phyloP scores from a whole-genome alignment of 2,113 vertebrate genomes.

The Apteryx owenii region DNA sequence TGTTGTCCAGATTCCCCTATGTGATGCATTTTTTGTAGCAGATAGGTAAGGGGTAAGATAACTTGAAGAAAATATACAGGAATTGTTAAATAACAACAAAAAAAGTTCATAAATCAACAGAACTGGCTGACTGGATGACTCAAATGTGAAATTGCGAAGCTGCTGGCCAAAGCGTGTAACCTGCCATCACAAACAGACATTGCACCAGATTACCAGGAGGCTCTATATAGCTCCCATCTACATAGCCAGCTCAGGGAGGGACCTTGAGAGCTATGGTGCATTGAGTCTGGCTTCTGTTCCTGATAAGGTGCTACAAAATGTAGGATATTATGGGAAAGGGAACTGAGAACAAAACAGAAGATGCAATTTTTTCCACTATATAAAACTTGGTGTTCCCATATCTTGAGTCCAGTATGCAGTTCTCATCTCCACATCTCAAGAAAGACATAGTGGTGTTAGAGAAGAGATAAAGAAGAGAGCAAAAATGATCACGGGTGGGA shows the following conservation, averaged over 20 bases:
- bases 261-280: not conserved
- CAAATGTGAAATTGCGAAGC: not conserved
- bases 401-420: not conserved
- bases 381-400: not conserved
- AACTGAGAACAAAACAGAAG: not conserved
- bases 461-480: not conserved
- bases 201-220: not conserved
- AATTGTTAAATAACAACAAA: not conserved
- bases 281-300: not conserved
- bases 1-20: not conserved
- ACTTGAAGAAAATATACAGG: not conserved
- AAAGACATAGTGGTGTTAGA: not conserved
- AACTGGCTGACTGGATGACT: not conserved
- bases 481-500: not conserved
- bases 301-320: not conserved
- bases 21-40: not conserved
- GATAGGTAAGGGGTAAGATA: not conserved
- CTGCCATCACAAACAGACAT: not conserved
- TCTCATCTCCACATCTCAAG: not conserved
- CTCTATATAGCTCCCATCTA: not conserved
- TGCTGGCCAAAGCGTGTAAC: not conserved
- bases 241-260: not conserved
- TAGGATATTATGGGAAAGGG: not conserved
- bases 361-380: not conserved
- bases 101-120: not conserved